These are phyloP conservation scores for Ciona savignyi DNA, from an alignment of 23 tunicate species.

Conservation along the genomic window DNA sequence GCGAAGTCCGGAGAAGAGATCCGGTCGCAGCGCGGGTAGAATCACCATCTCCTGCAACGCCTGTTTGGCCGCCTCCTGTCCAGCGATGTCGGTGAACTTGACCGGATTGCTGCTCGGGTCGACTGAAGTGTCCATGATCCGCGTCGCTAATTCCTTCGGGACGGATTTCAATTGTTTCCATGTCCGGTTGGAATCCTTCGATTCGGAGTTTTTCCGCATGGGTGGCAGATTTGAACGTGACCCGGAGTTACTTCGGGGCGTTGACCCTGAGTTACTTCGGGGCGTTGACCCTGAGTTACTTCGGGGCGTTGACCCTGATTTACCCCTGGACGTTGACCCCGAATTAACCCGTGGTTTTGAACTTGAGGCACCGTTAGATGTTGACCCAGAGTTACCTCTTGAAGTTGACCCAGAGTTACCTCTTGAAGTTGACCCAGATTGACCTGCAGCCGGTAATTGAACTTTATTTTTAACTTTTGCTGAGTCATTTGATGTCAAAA, in stretches of 20 bases:
- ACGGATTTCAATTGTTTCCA: conserved; percentile 43
- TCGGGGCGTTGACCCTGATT: neutral
- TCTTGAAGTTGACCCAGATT: too few species aligned
- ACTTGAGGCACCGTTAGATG: neutral
- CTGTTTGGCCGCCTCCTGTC: conserved; percentile 80
- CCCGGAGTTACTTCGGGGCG: neutral
- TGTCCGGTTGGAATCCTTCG: neutral
- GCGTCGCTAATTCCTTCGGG: conserved; percentile 54
- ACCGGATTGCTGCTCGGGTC: conserved; percentile 46
- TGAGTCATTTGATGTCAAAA: conserved; percentile 12
- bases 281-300: neutral
- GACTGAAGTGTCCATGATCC: conserved; percentile 67
- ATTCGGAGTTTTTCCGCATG: neutral
- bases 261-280: neutral
- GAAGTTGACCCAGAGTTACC: too few species aligned
- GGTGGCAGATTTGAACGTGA: neutral
- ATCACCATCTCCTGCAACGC: conserved; percentile 84
- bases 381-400: neutral
- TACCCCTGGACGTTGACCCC: neutral
- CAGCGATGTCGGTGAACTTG: conserved; percentile 53
- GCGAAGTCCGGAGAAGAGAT: conserved; percentile 71
- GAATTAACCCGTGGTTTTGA: neutral
- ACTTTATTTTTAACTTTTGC: too few species aligned
- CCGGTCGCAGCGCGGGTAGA: conserved; percentile 77
- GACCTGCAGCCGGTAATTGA: neutral